Evolutionary conservation across 2,113 vertebrate species (phyloP), one percentile per base, ranked within the genome.

Genomic region (Tragelaphus scriptus): DNA sequence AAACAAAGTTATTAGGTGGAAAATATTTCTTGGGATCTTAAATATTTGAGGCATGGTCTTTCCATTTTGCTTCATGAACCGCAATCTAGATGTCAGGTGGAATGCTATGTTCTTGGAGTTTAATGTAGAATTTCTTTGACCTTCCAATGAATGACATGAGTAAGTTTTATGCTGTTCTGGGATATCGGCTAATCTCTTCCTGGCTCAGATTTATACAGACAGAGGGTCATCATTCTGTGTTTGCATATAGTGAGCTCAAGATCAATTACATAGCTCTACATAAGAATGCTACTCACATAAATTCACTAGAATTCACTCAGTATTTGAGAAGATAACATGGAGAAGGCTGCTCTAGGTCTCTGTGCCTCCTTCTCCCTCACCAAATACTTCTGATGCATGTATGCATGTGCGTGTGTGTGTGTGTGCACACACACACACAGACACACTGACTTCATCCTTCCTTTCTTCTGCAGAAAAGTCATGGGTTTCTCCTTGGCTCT

Each of bases 401-500:
- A 23, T 6, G n/a, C 17, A 23, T 2, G n/a, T 71, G n/a, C 4
- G 0, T 21, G 11, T n/a, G 32, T n/a, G 63, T n/a, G 7, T 16
- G 15, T 8, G 15, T 7, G 0, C 0, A 0, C 47, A 13, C 17
- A 14, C 9, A 21, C 36, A 14, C 28, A 21, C 36, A 14, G n/a
- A n/a, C 28, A 19, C 7, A 7, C 51, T 17, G 40, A 36, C 5
- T 8, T 56, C 47, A 59, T 17, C 44, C 44, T 68, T 36, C 26
- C 7, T 47, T 56, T 16, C 32, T 17, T 13, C 79, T 25, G 7
- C 14, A 55, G 36, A 36, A 49, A 87, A 90, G 2, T 25, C 32
- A 30, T 19, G n/a, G 55, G 26, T 15, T 51, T 58, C 51, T 40
- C 19, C 16, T 44, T 85, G 71, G 56, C 7, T 63, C 6, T 94